A percentile compares a stretch with the other conserved stretches of the same genome.
These are phyloP conservation scores for Ernsta delagoae DNA, from an alignment of 2,888 invertebrate genomes.

Conservation along the genomic window DNA sequence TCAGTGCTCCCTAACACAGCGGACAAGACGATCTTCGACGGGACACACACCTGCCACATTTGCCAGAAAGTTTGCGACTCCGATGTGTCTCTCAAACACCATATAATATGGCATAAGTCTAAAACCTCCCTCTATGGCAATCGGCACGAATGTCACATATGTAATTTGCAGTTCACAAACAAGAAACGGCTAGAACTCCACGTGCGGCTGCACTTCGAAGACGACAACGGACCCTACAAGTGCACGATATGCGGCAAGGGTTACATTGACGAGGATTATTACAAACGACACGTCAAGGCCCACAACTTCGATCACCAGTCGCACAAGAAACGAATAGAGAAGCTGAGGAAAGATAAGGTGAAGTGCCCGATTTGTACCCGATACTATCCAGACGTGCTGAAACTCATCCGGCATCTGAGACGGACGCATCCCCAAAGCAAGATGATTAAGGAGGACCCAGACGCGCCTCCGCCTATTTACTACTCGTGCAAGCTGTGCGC, in stretches of 20 bases:
- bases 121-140: slow-evolving; percentile 71
- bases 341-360: slow-evolving; percentile 70
- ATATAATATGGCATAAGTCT: slow-evolving; percentile 75
- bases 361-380: slow-evolving; percentile 77
- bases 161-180: slow-evolving; percentile 76
- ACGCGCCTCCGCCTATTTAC: slow-evolving; percentile 69
- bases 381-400: slow-evolving; percentile 70
- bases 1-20: slow-evolving; percentile 49
- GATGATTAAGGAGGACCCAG: slow-evolving; percentile 80
- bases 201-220: slow-evolving; percentile 77
- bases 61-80: slow-evolving; percentile 78
- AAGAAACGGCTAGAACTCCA: slow-evolving; percentile 77
- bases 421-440: slow-evolving; percentile 79
- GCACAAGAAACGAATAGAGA: slow-evolving; percentile 71
- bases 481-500: slow-evolving; percentile 77
- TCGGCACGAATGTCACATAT: slow-evolving; percentile 76
- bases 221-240: slow-evolving; percentile 79
- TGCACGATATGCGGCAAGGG: slow-evolving; percentile 81
- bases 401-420: slow-evolving; percentile 74
- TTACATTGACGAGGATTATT: slow-evolving; percentile 80
- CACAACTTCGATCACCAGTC: slow-evolving; percentile 79
- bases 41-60: slow-evolving; percentile 70
- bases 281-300: slow-evolving; percentile 77
- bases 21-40: slow-evolving; percentile 55
- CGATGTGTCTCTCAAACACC: slow-evolving; percentile 72